Base-by-base conservation (phyloP, 2,888 invertebrate genomes). In the Mesorhabditis sp. region DNA sequence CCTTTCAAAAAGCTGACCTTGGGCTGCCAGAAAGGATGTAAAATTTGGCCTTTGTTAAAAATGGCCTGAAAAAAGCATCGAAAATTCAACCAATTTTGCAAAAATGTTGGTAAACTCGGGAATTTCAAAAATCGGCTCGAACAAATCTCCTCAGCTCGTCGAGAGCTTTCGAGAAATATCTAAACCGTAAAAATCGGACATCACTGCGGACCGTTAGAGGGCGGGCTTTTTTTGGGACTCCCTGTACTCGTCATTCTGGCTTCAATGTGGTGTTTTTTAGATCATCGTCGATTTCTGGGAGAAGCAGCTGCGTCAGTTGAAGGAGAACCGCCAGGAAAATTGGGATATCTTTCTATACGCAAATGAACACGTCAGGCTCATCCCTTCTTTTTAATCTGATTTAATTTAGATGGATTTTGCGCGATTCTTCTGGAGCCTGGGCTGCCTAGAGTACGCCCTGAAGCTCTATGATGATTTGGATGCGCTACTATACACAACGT, bases 401-500 rank as follows among this genome's bases (percentile, higher is more conserved):
- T 44, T 65, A 13, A 69, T 70, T 62, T 67, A 78, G 78, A 71
- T 73, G 43, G 76, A 80, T 43, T 77, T 76, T 61, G 80, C 73
- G 6, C 70, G 75, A 4, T 45, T 76, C 15, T 76, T 73, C 68
- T 78, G 78, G 78, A 77, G 76, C 62, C 67, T 78, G 15, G 80
- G 78, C n/a, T 76, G 77, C 42, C 66, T 77, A 28, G 80, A 80
- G 65, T 76, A 77, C 65, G 64, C 76, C 3, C 70, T 76, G 58
- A 73, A 76, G 43, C 72, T 78, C n/a, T 76, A 73, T 69, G 77
- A 80, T 58, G 77, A 79, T 66, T 69, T 79, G n/a, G 79, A 79
- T 44, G 70, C 75, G 28, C 70, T 77, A n/a, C 62, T 77, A 6
- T 65, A 28, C 70, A 72, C 42, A 73, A 72, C 58, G 67, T 72